phyloP scores from a whole-genome alignment of 2,113 vertebrate species.

The Pterocles orientalis region DNA sequence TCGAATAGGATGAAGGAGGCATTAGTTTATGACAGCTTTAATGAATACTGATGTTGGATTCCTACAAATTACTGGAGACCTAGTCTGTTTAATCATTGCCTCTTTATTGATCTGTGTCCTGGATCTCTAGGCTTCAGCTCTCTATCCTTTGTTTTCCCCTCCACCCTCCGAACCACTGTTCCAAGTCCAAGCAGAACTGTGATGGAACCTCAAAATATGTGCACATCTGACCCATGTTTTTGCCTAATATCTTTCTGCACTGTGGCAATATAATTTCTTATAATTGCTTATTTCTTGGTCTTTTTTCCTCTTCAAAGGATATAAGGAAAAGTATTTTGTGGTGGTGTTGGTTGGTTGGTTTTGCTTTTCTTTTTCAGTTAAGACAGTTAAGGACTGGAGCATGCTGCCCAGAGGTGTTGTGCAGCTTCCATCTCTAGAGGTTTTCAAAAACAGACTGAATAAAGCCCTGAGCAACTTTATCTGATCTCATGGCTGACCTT shows the following conservation, averaged over 20 bases:
- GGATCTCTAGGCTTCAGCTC: background rate
- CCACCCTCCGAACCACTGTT: background rate
- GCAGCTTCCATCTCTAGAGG: background rate
- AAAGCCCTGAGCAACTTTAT: background rate
- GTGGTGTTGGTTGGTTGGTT: background rate
- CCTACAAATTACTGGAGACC: background rate
- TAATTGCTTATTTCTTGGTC: background rate
- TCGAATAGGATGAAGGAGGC: background rate
- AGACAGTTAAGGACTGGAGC: background rate
- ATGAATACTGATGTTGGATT: background rate
- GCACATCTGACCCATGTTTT: background rate
- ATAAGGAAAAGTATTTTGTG: background rate
- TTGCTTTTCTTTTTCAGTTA: background rate
- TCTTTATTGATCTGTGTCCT: background rate
- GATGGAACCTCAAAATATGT: background rate
- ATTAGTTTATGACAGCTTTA: background rate
- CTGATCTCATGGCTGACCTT: background rate
- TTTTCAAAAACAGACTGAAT: background rate
- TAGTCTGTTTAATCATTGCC: background rate
- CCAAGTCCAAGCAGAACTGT: background rate
- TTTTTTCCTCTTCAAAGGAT: background rate
- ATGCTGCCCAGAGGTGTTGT: background rate
- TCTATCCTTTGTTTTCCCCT: background rate
- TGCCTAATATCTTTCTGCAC: background rate
- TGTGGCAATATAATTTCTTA: background rate